Conservation (phyloP, 2,797 vertebrate species). For the Hapalemur alaotrensis region DNA sequence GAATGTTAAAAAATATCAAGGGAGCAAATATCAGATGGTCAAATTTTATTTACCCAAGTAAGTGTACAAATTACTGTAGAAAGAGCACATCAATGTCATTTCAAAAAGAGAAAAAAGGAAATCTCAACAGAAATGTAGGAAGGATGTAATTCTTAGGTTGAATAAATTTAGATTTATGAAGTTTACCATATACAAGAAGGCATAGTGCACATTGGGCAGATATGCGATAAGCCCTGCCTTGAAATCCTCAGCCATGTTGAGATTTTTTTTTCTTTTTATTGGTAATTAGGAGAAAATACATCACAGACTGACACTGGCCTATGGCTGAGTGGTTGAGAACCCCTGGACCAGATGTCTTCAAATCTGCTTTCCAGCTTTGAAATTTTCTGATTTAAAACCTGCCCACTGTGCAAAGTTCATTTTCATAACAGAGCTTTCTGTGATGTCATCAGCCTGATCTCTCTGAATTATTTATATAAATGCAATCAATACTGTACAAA, state of each 20-base stretch:
- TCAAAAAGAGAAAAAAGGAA: neutral
- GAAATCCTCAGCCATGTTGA: neutral
- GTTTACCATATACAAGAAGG: neutral
- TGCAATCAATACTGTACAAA: neutral
- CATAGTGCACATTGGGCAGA: neutral
- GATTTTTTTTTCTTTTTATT: neutral
- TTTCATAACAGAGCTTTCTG: neutral
- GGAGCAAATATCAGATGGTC: neutral
- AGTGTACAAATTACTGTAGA: neutral
- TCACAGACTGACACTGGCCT: neutral
- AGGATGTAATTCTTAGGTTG: neutral
- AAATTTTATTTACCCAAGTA: neutral
- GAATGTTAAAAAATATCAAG: neutral
- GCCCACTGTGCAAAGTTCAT: neutral
- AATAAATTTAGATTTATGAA: neutral
- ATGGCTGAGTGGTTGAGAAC: neutral
- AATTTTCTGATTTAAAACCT: neutral
- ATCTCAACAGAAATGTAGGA: neutral
- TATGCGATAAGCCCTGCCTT: neutral
- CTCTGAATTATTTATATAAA: constrained; percentile 42
- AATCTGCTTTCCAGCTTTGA: neutral
- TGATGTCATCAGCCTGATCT: neutral
- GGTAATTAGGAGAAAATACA: neutral
- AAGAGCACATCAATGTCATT: neutral
- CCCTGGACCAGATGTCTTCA: neutral